Percentiles rank a stretch among this genome's conserved stretches.
phyloP scores from a whole-genome alignment of 2,888 invertebrate genomes.

The Yponomeuta cagnagella region DNA sequence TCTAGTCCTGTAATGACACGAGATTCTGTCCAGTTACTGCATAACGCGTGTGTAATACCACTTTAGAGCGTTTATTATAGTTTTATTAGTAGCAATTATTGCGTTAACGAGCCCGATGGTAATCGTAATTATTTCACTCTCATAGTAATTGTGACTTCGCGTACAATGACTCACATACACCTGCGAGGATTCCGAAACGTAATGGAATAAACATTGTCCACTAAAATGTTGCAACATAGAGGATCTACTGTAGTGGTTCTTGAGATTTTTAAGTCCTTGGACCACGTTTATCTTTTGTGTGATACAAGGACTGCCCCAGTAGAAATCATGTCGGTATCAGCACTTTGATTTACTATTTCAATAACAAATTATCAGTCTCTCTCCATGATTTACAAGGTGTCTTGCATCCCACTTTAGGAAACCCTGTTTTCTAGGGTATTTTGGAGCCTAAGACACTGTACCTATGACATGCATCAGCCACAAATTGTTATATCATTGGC shows the following conservation, averaged over 20 bases:
- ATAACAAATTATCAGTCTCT: too few relatives aligned
- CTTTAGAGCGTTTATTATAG: conserved; percentile 39
- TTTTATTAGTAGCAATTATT: conserved; percentile 41
- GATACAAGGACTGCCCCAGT: too few relatives aligned
- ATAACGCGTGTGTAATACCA: conserved; percentile 37
- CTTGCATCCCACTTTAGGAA: too few relatives aligned
- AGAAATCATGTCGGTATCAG: too few relatives aligned
- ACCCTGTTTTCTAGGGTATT: background rate
- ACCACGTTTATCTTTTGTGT: too few relatives aligned
- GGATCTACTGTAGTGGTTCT: too few relatives aligned
- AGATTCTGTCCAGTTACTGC: conserved; percentile 27
- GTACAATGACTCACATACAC: background rate
- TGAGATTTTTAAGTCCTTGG: too few relatives aligned
- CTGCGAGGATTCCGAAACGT: background rate
- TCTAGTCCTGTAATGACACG: conserved; percentile 32
- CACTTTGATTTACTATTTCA: too few relatives aligned
- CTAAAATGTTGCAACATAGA: background rate
- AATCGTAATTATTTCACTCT: conserved; percentile 47
- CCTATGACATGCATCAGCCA: conserved; percentile 23
- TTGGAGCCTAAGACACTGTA: background rate
- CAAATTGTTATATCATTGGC: conserved; percentile 31
- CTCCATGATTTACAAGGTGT: too few relatives aligned
- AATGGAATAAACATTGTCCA: background rate
- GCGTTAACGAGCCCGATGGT: conserved; percentile 45
- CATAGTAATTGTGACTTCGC: conserved; percentile 22